Evolutionary conservation across 2,797 vertebrate species (phyloP), one percentile per base, ranked within the genome.

Genomic region (Sebastes variabilis): DNA sequence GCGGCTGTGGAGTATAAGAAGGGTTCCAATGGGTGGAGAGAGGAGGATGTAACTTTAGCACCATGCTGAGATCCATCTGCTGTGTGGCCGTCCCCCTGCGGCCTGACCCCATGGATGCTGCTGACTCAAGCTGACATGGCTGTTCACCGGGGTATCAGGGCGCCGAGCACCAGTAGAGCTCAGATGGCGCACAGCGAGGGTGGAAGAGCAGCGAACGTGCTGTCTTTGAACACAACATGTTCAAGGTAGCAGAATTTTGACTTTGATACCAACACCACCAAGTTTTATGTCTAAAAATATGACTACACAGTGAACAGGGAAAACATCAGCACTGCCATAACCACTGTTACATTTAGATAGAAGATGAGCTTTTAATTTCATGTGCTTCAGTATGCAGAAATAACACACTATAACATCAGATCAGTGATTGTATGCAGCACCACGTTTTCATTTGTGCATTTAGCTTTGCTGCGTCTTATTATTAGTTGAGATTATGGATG

Each of bases 61-160:
- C 36, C 92, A 84, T 2, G 65, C 91, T 82, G 91, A 69, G 88
- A 62, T 90, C 93, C 93, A 94, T 93, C 94, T 94, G 93, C 79
- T 84, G 80, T 55, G 68, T 64, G 62, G 58, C 70, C 49, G 18
- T 84, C 81, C 85, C 83, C 80, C 79, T 20, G 74, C 29, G 32
- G 79, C 66, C 84, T 66, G 77, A 91, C 88, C 80, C 79, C 69
- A 16, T 2, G 52, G 79, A 90, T 76, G 74, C 85, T 77, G 86
- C 85, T 86, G 85, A 87, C 79, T 86, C 82, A 88, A 80, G 80
- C 83, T 82, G 85, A 89, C 75, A 84, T 82, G 65, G 77, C 61
- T 65, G 84, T 89, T 89, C 84, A 77, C 69, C 2, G 64, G 46
- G 72, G 73, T 72, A 75, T 82, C 75, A 25, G 82, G 65, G 27